Conservation (phyloP, 2,888 invertebrate species). For the Tetranychus truncatus region DNA sequence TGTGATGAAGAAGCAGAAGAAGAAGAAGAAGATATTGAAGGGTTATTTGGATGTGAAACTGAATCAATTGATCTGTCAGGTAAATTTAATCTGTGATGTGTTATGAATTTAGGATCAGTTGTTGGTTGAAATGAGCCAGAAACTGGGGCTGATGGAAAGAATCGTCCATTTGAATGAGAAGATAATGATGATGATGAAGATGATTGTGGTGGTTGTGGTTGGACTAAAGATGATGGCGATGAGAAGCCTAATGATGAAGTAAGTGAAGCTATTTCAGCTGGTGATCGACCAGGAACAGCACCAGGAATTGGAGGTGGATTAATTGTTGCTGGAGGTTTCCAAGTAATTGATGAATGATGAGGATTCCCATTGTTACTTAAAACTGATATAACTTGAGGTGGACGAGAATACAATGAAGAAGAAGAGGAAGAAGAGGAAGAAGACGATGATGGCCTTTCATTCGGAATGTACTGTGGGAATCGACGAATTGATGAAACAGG, state of each 20-base stretch:
- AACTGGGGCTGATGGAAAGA: neutral
- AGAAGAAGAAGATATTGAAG: neutral
- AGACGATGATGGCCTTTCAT: neutral
- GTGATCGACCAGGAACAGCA: neutral
- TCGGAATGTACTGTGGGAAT: constrained; percentile 20
- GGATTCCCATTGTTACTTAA: constrained; percentile 10
- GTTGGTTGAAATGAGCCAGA: neutral
- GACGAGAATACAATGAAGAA: constrained; percentile 4
- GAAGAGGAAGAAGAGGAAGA: neutral
- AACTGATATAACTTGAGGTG: constrained; percentile 20
- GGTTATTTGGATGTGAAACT: neutral
- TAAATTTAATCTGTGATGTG: neutral
- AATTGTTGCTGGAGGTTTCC: constrained; percentile 22
- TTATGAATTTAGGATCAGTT: neutral
- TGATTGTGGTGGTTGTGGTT: neutral
- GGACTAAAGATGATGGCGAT: neutral
- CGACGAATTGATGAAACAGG: constrained; percentile 7
- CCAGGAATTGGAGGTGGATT: constrained; percentile 13
- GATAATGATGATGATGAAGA: neutral
- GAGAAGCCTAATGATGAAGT: too few relatives aligned
- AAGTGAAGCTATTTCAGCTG: neutral
- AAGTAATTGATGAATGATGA: constrained; percentile 18
- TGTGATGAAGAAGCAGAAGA: neutral
- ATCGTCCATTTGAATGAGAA: neutral
- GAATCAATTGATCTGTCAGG: neutral